phyloP scores from a whole-genome alignment of 2,113 vertebrate genomes.

The Chaetorhynchus papuensis region DNA sequence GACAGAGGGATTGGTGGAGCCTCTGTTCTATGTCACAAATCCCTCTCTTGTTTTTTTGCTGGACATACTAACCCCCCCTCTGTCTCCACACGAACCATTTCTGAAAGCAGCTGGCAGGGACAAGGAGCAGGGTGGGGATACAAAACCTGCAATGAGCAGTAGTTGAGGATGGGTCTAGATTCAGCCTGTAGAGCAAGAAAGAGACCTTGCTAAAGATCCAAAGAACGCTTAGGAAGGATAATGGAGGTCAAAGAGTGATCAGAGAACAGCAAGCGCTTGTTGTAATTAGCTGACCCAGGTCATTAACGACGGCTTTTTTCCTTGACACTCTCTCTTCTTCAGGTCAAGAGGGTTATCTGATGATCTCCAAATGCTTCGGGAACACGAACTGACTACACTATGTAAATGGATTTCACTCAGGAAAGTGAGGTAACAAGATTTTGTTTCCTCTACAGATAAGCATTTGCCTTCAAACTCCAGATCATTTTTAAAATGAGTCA shows the following conservation, averaged over 20 bases:
- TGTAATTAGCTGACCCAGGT: slow-evolving; percentile 2
- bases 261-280: not conserved
- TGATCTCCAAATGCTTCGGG: not conserved
- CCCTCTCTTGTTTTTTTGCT: not conserved
- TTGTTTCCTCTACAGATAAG: not conserved
- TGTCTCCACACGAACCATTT: not conserved
- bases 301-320: not conserved
- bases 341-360: slow-evolving; percentile 46
- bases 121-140: not conserved
- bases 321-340: not conserved
- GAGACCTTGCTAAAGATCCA: not conserved
- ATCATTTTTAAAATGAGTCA: not conserved
- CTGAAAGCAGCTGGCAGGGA: not conserved
- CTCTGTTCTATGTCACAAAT: not conserved
- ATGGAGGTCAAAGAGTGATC: not conserved
- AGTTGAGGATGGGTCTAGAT: not conserved
- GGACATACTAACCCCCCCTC: not conserved
- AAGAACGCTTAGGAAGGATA: not conserved
- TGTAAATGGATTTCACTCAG: not conserved
- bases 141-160: not conserved
- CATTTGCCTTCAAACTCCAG: not conserved
- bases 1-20: not conserved
- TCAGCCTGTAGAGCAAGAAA: not conserved
- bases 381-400: not conserved
- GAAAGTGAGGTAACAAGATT: not conserved